Evolutionary conservation across 2,888 invertebrate genomes (phyloP).

Genomic region (Polydrusus pterygomalis): DNA sequence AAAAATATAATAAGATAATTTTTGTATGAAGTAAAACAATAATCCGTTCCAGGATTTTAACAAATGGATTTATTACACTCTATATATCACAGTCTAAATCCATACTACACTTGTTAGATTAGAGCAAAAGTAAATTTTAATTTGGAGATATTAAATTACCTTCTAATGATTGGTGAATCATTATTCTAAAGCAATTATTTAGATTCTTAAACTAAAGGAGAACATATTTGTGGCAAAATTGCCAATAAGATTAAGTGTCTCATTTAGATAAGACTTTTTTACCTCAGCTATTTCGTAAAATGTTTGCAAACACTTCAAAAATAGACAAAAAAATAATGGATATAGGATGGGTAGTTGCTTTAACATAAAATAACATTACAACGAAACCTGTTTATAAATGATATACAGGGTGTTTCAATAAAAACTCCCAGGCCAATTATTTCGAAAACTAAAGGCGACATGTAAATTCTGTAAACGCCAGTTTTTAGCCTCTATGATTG

Average conservation of each 20-base stretch:
- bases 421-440: too few relatives aligned
- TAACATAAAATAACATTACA: neutral
- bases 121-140: constrained; percentile 31
- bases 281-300: constrained; percentile 12
- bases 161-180: constrained; percentile 38
- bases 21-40: neutral
- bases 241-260: constrained; percentile 28
- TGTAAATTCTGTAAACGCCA: too few relatives aligned
- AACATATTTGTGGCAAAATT: constrained; percentile 33
- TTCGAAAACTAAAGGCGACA: too few relatives aligned
- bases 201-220: constrained; percentile 16
- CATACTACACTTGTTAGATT: constrained; percentile 29
- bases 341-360: neutral
- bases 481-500: too few relatives aligned
- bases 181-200: constrained; percentile 26
- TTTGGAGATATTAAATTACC: constrained; percentile 39
- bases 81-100: constrained; percentile 40
- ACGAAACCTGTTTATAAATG: neutral
- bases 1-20: constrained; percentile 5
- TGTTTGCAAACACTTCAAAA: constrained; percentile 15
- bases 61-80: constrained; percentile 38
- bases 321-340: constrained; percentile 18
- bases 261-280: constrained; percentile 13
- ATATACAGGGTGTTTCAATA: too few relatives aligned
- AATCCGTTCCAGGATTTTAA: constrained; percentile 23